phyloP scores from a whole-genome alignment of 2,888 invertebrate genomes.

The Elgonia sp. region DNA sequence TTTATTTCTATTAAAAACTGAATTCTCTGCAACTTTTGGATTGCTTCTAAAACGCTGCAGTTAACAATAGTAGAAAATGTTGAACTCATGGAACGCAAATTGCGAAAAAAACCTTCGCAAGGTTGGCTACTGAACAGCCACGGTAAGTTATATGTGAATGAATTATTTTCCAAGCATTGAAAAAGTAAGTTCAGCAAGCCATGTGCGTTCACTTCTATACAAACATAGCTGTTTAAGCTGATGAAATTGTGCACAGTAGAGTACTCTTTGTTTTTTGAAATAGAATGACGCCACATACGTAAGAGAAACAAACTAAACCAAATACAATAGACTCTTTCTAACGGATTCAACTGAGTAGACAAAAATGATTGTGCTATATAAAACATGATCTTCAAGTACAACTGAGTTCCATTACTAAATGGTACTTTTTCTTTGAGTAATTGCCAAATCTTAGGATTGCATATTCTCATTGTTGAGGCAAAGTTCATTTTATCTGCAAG shows the following conservation, averaged over 20 bases:
- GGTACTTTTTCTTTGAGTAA: constrained; percentile 73
- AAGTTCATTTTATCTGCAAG: constrained; percentile 79
- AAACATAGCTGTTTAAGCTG: constrained; percentile 51
- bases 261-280: constrained; percentile 4
- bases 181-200: constrained; percentile 15
- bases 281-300: constrained; percentile 3
- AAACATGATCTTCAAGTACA: constrained; percentile 76
- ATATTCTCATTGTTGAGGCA: constrained; percentile 77
- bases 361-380: constrained; percentile 48
- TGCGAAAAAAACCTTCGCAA: constrained; percentile 5
- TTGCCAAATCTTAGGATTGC: constrained; percentile 67
- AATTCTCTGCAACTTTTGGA: not conserved
- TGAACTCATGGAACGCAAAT: constrained; percentile 3
- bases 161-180: not conserved
- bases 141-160: not conserved
- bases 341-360: too few species aligned
- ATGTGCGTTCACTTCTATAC: constrained; percentile 34
- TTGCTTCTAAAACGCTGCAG: not conserved
- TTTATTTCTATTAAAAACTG: too few species aligned
- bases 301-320: constrained; percentile 2
- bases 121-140: constrained; percentile 3
- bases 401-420: constrained; percentile 53
- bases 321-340: too few species aligned
- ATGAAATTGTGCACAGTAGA: constrained; percentile 70
- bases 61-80: constrained; percentile 4